These are phyloP conservation scores for Anarhynchus alexandrinus DNA, from an alignment of 2,113 vertebrate species.

Conservation along the genomic window DNA sequence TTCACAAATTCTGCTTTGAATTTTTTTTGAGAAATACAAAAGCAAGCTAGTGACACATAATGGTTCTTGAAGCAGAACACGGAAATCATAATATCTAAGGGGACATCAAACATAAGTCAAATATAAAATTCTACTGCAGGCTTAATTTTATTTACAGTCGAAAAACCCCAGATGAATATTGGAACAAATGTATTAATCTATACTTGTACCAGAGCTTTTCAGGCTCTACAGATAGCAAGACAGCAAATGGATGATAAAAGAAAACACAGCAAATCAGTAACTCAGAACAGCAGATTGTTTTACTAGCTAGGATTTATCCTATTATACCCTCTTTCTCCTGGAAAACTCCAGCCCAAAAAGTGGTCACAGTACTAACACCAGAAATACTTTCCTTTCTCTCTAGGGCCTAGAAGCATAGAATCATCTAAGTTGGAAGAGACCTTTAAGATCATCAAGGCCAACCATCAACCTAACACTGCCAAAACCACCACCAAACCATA, in stretches of 20 bases:
- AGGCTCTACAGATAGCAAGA: not conserved
- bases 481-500: too few relatives aligned
- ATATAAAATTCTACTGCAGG: not conserved
- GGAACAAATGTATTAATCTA: not conserved
- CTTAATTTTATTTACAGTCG: not conserved
- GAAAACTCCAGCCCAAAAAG: not conserved
- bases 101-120: not conserved
- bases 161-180: not conserved
- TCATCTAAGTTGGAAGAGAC: too few relatives aligned
- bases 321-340: not conserved
- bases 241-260: not conserved
- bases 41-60: not conserved
- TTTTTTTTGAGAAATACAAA: not conserved
- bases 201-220: not conserved
- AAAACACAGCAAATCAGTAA: not conserved
- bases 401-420: too few relatives aligned
- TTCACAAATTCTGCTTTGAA: not conserved
- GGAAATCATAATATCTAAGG: not conserved
- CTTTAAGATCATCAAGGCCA: too few relatives aligned
- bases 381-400: rapidly evolving
- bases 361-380: rapidly evolving
- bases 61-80: not conserved
- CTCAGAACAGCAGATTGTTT: not conserved
- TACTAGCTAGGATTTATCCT: not conserved
- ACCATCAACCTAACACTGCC: too few relatives aligned